These are phyloP conservation scores for Rutpela maculata DNA, from an alignment of 2,888 invertebrate species.

Conservation along the genomic window DNA sequence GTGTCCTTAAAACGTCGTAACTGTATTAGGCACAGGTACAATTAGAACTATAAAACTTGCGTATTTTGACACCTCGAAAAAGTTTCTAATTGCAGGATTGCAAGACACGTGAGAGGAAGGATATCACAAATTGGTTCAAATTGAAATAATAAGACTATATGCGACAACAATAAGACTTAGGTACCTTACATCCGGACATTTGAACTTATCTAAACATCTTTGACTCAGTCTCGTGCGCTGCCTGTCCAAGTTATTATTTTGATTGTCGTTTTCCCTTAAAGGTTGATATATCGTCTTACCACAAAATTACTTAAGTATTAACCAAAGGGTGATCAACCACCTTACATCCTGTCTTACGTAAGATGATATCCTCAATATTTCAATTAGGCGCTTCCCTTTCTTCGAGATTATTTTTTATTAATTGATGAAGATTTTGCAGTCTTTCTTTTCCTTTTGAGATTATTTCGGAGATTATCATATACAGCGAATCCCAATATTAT, in stretches of 20 bases:
- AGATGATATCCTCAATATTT: slow-evolving; percentile 45
- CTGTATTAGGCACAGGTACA: no score
- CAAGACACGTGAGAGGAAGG: slow-evolving; percentile 23
- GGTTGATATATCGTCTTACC: slow-evolving; percentile 54
- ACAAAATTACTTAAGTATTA: slow-evolving; percentile 53
- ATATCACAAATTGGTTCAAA: slow-evolving; percentile 18
- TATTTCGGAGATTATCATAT: no score
- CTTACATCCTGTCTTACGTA: slow-evolving; percentile 65
- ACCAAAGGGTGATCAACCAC: slow-evolving; percentile 65
- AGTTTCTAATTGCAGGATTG: slow-evolving; percentile 2
- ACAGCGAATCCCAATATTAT: no score
- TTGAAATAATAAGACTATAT: slow-evolving; percentile 24
- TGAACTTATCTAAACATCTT: slow-evolving; percentile 35
- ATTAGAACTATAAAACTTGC: no score
- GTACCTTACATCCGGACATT: slow-evolving; percentile 34
- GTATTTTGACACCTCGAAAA: not conserved
- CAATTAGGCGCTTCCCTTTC: slow-evolving; percentile 24
- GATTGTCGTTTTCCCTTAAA: slow-evolving; percentile 59
- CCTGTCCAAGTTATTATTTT: slow-evolving; percentile 52
- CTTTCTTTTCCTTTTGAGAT: no score
- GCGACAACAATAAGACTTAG: slow-evolving; percentile 27
- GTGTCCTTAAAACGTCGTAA: no score
- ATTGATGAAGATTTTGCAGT: no score
- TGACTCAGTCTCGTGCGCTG: slow-evolving; percentile 32
- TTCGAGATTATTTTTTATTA: slow-evolving; percentile 12